A percentile compares a stretch with the other conserved stretches of the same genome.
Conservation (phyloP, 2,113 vertebrate genomes). For the Nansenia antarctica region DNA sequence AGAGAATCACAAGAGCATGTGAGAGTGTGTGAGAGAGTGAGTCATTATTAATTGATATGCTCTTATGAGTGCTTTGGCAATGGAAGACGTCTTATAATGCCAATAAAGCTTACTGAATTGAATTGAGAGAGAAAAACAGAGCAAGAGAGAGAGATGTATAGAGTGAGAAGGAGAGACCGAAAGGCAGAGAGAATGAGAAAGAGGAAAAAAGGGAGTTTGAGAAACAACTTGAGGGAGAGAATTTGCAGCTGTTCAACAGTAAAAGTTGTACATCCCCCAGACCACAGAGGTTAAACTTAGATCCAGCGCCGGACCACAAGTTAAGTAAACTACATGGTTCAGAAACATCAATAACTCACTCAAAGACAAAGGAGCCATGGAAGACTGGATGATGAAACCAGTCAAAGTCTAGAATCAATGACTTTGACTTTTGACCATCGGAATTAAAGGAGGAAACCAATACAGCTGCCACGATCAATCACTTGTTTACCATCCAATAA, state of each 20-base stretch:
- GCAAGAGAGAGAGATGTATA: background rate
- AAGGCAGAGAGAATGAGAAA: background rate
- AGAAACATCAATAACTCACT: background rate
- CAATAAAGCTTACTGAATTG: too few relatives aligned
- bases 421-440: conserved; percentile 5
- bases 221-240: background rate
- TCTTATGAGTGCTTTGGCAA: background rate
- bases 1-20: too few relatives aligned
- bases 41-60: background rate
- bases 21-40: too few relatives aligned
- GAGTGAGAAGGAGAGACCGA: background rate
- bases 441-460: conserved; percentile 24
- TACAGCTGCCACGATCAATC: conserved; percentile 33
- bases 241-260: too few relatives aligned
- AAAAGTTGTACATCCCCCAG: too few relatives aligned
- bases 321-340: background rate
- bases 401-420: conserved; percentile 27
- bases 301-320: background rate
- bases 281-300: background rate
- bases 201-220: background rate
- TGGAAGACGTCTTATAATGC: too few relatives aligned
- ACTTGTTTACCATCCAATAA: conserved; percentile 13
- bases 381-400: background rate
- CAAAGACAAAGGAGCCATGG: background rate
- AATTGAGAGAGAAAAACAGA: too few relatives aligned